Base-by-base conservation (phyloP, 2,113 vertebrate species). In the Lycocorax pyrrhopterus region DNA sequence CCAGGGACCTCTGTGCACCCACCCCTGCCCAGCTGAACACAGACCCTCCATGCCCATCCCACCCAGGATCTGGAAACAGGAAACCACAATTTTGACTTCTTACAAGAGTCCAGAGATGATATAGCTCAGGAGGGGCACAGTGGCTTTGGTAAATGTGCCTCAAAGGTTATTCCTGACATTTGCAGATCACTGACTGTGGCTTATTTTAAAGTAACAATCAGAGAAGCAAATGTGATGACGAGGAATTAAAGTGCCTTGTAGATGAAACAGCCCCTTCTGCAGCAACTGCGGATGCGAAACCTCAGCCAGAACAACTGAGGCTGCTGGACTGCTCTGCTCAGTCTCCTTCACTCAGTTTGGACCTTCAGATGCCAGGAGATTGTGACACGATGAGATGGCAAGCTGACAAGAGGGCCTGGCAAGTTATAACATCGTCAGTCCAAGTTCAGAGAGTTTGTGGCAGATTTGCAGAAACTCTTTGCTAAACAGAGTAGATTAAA, bases 21-120 rank as follows among this genome's bases (percentile, higher is more conserved):
- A 44, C 33, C 59, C 6, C 3, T 6, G 4, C 74, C 2, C 21
- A 22, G 58, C 64, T 10, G 15, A 13, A 13, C n/a, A 0, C 35
- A 10, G 44, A 51, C 21, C 44, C 78, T 30, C 35, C n/a, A 0
- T 3, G 16, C 22, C 29, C 6, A 47, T 22, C 27, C n/a, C 66
- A 37, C 2, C 0, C 5, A 4, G 37, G 9, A 5, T 27, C 6
- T 4, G 23, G 58, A 29, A 78, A 41, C 12, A 39, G 21, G 26
- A 58, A 66, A 10, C 13, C 52, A 44, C 4, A 2, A 4, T 21
- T n/a, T 4, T 7, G 3, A 23, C 53, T 32, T 43, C 39, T 43
- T 32, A 12, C 22, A 20, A 25, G 19, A 90, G 10, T 62, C 37
- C 63, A 56, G 58, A 27, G 44, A 33, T 13, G 3, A 29, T 5